Percentiles rank a stretch among this genome's conserved stretches.
Evolutionary conservation across 1,140 invertebrate genomes (phyloP).

Genomic region (Asobara japonica): DNA sequence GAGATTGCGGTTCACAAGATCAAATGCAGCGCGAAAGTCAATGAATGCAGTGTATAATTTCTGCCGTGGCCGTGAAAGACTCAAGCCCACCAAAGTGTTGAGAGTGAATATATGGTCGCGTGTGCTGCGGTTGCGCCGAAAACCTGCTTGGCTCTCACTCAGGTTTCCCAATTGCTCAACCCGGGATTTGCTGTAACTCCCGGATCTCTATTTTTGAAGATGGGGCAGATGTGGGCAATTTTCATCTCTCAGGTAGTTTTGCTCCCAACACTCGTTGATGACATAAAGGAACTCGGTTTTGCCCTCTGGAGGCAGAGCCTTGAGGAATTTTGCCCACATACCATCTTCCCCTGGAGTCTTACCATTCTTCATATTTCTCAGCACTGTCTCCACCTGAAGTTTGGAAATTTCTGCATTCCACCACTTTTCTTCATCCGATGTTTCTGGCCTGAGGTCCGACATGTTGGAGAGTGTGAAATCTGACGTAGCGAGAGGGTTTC

Average conservation of each 20-base stretch:
- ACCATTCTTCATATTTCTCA: background rate
- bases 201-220: background rate
- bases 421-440: too few relatives aligned
- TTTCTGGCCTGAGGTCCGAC: too few relatives aligned
- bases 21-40: background rate
- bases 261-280: background rate
- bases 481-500: background rate
- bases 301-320: background rate
- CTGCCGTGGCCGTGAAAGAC: background rate
- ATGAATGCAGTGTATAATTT: slow-evolving; percentile 3
- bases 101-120: slow-evolving; percentile 25
- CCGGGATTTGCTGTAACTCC: background rate
- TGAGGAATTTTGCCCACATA: background rate
- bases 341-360: background rate
- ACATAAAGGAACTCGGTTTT: background rate
- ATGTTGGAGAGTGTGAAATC: too few relatives aligned
- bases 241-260: background rate
- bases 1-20: background rate
- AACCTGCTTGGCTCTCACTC: slow-evolving; percentile 23
- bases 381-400: background rate
- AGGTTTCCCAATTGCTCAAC: background rate
- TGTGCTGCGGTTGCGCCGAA: slow-evolving; percentile 4
- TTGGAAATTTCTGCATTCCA: background rate
- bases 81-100: slow-evolving; percentile 16
- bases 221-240: background rate